These are phyloP conservation scores for Parnassius mnemosyne DNA, from an alignment of 2,888 invertebrate genomes.

Conservation along the genomic window DNA sequence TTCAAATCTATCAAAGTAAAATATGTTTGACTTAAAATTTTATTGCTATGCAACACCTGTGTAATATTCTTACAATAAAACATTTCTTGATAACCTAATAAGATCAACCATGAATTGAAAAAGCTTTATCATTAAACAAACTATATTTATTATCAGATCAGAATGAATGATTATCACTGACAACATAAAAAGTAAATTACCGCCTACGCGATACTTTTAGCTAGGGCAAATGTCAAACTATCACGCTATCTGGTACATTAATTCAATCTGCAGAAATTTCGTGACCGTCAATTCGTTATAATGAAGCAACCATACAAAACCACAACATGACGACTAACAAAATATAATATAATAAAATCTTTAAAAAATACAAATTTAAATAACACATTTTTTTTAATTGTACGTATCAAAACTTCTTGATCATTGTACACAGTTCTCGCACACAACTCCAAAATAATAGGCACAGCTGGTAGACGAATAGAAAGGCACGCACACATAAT, in stretches of 20 bases:
- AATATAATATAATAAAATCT: too few species aligned
- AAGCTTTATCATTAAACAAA: not conserved
- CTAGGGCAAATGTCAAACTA: slow-evolving; percentile 54
- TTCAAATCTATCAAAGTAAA: too few species aligned
- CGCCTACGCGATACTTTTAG: slow-evolving; percentile 49
- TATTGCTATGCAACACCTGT: too few species aligned
- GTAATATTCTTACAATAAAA: too few species aligned
- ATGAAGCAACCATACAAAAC: not conserved
- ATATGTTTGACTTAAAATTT: too few species aligned
- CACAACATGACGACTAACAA: too few species aligned
- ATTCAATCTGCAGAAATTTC: slow-evolving; percentile 13
- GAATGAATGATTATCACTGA: slow-evolving; percentile 20
- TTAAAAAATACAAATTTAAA: too few species aligned
- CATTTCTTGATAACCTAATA: too few species aligned
- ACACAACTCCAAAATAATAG: slow-evolving; percentile 71
- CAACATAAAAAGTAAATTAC: slow-evolving; percentile 30
- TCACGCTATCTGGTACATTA: slow-evolving; percentile 61
- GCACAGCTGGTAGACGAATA: slow-evolving; percentile 75
- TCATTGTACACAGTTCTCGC: slow-evolving; percentile 49
- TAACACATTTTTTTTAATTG: not conserved
- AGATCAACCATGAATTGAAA: too few species aligned
- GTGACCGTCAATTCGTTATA: slow-evolving; percentile 1
- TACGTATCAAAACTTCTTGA: slow-evolving; percentile 24
- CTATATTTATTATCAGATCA: not conserved
- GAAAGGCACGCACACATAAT: slow-evolving; percentile 48